Conservation (phyloP, 2,888 invertebrate genomes). For the Melolontha melolontha region DNA sequence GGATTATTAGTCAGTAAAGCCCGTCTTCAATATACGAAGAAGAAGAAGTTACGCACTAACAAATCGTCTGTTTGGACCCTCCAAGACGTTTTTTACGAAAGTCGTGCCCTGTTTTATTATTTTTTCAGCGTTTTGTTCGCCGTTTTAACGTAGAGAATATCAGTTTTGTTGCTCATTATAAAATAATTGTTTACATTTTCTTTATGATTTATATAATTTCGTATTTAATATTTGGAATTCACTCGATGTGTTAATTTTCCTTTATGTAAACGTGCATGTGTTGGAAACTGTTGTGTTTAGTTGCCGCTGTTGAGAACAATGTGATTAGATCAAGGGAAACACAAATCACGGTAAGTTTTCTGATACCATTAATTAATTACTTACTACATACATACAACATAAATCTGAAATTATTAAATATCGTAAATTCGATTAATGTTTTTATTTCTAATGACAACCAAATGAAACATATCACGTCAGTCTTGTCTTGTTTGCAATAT, state of each 20-base stretch:
- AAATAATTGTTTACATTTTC: background rate
- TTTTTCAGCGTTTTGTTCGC: slow-evolving; percentile 10
- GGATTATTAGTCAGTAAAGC: no score
- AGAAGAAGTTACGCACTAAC: slow-evolving; percentile 11
- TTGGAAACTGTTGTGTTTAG: slow-evolving; percentile 20
- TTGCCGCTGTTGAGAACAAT: slow-evolving; percentile 26
- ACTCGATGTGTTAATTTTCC: background rate
- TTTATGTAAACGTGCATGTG: slow-evolving; percentile 17
- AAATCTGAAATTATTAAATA: background rate
- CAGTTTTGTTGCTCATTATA: no score
- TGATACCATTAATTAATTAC: no score
- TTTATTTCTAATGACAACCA: no score
- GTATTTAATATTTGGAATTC: slow-evolving; percentile 1
- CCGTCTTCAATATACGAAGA: slow-evolving; percentile 4
- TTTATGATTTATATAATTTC: slow-evolving; percentile 6
- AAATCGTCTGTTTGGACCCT: slow-evolving; percentile 28
- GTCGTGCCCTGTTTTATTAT: slow-evolving; percentile 28
- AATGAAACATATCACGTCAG: no score
- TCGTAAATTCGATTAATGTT: background rate
- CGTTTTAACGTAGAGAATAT: background rate
- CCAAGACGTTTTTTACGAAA: slow-evolving; percentile 28
- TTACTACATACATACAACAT: no score
- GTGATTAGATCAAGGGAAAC: slow-evolving; percentile 34
- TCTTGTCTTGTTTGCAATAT: no score
- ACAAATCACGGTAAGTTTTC: slow-evolving; percentile 31